A percentile compares a stretch with the other conserved stretches of the same genome.
phyloP scores from a whole-genome alignment of 2,888 invertebrate genomes.

The Zelleria hepariella region DNA sequence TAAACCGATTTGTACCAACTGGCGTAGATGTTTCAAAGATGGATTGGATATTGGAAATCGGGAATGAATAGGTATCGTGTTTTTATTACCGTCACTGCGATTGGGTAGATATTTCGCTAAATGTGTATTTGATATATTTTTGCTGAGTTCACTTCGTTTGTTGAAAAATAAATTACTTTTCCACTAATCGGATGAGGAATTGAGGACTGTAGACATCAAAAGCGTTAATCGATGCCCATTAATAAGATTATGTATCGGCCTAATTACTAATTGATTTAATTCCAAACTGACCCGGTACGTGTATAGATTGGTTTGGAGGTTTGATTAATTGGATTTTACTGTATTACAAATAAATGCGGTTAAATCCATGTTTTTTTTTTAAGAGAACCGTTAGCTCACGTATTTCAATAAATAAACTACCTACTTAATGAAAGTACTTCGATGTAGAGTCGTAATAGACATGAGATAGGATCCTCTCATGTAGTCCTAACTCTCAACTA shows the following conservation, averaged over 20 bases:
- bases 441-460: too few species aligned
- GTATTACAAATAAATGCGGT: too few species aligned
- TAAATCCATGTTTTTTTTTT: too few species aligned
- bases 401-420: too few species aligned
- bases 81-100: background rate
- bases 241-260: background rate
- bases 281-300: background rate
- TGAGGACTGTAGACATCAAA: background rate
- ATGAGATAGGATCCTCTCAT: too few species aligned
- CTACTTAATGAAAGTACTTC: too few species aligned
- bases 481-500: too few species aligned
- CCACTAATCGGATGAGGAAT: background rate
- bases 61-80: background rate
- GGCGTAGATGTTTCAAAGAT: background rate
- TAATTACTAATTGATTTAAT: background rate
- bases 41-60: background rate
- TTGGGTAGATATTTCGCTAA: background rate
- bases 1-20: background rate
- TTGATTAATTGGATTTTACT: background rate
- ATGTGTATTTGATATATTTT: background rate
- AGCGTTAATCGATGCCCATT: background rate
- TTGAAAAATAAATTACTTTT: background rate
- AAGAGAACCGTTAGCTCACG: too few species aligned
- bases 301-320: background rate
- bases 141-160: background rate